Evolutionary conservation across 2,888 invertebrate genomes (phyloP).

Genomic region (Chironomus riparius): DNA sequence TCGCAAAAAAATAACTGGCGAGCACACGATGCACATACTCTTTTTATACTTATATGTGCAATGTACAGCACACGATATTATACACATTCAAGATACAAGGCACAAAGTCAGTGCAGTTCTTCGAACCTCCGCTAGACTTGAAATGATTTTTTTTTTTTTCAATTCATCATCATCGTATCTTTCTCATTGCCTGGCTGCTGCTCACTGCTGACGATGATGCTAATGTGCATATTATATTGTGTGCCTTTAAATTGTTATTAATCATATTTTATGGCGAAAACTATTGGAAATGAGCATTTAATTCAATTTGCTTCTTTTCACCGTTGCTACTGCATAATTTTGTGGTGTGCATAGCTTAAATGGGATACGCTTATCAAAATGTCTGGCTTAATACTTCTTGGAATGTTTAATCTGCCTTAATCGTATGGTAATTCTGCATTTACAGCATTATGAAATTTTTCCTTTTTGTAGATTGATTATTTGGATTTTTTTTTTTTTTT

Average conservation of each 20-base stretch:
- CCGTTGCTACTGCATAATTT: not conserved
- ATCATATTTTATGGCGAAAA: constrained; percentile 14
- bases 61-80: no score
- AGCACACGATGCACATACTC: not conserved
- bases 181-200: not conserved
- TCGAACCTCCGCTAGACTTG: constrained; percentile 8
- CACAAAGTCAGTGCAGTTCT: constrained; percentile 5
- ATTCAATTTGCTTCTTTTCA: not conserved
- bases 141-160: not conserved
- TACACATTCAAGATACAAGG: no score
- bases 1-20: not conserved
- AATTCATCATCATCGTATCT: not conserved
- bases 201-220: no score
- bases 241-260: constrained; percentile 3
- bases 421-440: no score
- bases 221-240: not conserved
- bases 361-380: no score
- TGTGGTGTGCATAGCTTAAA: not conserved
- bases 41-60: no score
- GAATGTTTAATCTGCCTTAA: no score
- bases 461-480: no score
- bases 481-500: no score
- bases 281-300: constrained; percentile 3
- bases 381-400: no score
- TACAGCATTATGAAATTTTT: no score